Evolutionary conservation across 2,113 vertebrate genomes (phyloP).

Genomic region (Corythornis vintsioides): DNA sequence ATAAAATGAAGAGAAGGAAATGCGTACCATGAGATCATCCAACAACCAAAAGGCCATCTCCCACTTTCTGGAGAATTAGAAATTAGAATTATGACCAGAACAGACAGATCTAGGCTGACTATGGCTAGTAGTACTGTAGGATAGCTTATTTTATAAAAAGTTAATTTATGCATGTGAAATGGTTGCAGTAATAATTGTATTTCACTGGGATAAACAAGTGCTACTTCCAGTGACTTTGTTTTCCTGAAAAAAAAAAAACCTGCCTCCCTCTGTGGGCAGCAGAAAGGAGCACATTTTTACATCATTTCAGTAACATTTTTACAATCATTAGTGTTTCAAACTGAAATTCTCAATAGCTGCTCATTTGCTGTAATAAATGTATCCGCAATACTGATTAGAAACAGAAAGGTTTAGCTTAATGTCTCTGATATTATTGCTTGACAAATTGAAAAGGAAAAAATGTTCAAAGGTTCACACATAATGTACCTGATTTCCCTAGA

Average conservation of each 20-base stretch:
- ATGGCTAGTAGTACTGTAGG: not conserved
- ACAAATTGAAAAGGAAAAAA: constrained; percentile 59
- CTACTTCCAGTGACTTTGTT: constrained; percentile 1
- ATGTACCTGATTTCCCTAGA: constrained; percentile 23
- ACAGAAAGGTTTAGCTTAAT: constrained; percentile 46
- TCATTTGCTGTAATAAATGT: constrained; percentile 29
- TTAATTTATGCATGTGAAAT: not conserved
- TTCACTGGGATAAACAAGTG: not conserved
- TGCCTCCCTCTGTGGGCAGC: not conserved
- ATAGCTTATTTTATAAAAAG: not conserved
- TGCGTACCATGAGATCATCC: not conserved
- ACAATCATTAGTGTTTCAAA: constrained; percentile 38
- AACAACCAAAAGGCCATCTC: not conserved
- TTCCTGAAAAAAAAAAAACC: not conserved
- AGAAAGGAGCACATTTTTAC: not conserved
- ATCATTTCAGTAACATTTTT: constrained; percentile 49
- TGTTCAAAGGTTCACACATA: constrained; percentile 8
- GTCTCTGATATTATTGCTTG: constrained; percentile 46
- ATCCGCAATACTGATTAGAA: constrained; percentile 49
- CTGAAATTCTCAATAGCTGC: constrained; percentile 40
- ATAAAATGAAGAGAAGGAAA: not conserved
- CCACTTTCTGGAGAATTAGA: not conserved
- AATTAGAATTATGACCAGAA: not conserved
- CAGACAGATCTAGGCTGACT: not conserved
- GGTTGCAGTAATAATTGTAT: not conserved